Evolutionary conservation across 2,888 invertebrate genomes (phyloP).

Genomic region (Diachrysia chrysitis): DNA sequence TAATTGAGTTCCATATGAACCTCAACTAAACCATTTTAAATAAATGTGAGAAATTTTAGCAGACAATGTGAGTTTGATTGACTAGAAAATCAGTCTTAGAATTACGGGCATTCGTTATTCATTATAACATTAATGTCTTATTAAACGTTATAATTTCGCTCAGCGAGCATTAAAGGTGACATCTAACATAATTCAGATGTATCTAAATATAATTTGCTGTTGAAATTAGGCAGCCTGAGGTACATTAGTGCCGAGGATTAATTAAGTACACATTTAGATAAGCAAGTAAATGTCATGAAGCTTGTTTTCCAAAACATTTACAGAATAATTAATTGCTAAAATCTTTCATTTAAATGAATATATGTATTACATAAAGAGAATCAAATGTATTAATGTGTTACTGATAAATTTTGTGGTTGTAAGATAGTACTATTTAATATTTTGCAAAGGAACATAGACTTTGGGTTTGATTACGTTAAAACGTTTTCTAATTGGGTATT

Average conservation of each 20-base stretch:
- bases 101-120: background rate
- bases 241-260: background rate
- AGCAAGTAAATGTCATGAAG: slow-evolving; percentile 4
- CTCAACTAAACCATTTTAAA: background rate
- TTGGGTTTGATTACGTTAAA: background rate
- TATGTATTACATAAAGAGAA: background rate
- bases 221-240: background rate
- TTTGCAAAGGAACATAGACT: background rate
- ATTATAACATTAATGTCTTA: background rate
- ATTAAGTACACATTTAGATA: slow-evolving; percentile 4
- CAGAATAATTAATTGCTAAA: no score
- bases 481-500: no score
- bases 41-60: background rate
- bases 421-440: background rate
- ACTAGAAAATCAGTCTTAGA: background rate
- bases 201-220: background rate
- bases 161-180: background rate
- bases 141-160: slow-evolving; percentile 2
- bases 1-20: background rate
- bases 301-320: slow-evolving; percentile 3
- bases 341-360: background rate
- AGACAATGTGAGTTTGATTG: background rate
- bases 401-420: background rate
- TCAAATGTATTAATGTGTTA: background rate
- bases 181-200: background rate